phyloP scores from a whole-genome alignment of 2,888 invertebrate genomes.

The Urechis unicinctus region DNA sequence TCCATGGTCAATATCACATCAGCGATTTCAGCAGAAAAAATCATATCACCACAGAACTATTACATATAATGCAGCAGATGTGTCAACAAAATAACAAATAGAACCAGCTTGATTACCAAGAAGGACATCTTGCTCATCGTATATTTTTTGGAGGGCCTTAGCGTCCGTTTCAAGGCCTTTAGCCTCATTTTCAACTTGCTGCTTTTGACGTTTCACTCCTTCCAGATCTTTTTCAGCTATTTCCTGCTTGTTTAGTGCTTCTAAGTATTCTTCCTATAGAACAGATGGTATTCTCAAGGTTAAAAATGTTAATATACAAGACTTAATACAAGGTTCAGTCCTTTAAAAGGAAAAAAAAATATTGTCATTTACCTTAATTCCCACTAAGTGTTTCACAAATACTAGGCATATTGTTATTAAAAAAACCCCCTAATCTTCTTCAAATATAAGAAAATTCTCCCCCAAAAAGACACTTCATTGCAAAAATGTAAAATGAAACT shows the following conservation, averaged over 20 bases:
- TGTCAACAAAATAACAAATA: too few relatives aligned
- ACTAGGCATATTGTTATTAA: too few relatives aligned
- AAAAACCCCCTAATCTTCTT: too few relatives aligned
- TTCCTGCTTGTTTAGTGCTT: conserved; percentile 50
- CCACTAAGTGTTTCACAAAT: too few relatives aligned
- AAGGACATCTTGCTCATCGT: conserved; percentile 52
- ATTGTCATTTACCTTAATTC: not conserved
- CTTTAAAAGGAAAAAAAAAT: not conserved
- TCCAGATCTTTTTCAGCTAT: conserved; percentile 49
- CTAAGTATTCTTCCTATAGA: conserved; percentile 49
- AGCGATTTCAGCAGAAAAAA: too few relatives aligned
- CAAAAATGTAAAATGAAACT: too few relatives aligned
- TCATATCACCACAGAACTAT: too few relatives aligned
- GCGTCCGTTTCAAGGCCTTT: conserved; percentile 42
- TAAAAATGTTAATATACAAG: not conserved
- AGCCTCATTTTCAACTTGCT: conserved; percentile 36
- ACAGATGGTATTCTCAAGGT: not conserved
- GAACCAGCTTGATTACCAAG: too few relatives aligned
- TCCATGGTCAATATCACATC: too few relatives aligned
- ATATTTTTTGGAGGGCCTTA: conserved; percentile 48
- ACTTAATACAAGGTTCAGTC: not conserved
- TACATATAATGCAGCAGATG: too few relatives aligned
- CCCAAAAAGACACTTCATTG: too few relatives aligned
- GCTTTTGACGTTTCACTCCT: conserved; percentile 38
- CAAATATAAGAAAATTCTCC: too few relatives aligned